These are phyloP conservation scores for Lagenorhynchus albirostris DNA, from an alignment of 2,113 vertebrate species.

Conservation along the genomic window DNA sequence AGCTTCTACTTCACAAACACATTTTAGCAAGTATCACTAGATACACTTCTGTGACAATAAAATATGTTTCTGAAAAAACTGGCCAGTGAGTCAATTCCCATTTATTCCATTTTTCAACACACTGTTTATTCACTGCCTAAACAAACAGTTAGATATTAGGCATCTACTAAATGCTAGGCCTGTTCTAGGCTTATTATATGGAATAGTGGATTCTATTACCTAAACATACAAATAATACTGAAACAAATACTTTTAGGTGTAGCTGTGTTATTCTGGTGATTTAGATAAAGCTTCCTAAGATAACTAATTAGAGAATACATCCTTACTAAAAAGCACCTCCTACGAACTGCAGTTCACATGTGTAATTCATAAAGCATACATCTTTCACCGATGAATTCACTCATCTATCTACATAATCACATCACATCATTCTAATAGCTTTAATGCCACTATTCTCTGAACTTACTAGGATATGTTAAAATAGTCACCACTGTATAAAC, in stretches of 20 bases:
- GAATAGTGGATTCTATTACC: background rate
- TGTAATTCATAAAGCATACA: background rate
- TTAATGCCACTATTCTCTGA: background rate
- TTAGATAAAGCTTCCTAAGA: background rate
- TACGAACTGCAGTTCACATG: background rate
- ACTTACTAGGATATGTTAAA: slow-evolving; percentile 5
- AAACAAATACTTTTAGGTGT: background rate
- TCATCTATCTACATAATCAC: background rate
- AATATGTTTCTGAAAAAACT: background rate
- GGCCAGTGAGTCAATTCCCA: background rate
- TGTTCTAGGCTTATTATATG: background rate
- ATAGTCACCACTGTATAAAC: background rate
- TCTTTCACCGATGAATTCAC: background rate
- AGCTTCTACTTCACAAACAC: background rate
- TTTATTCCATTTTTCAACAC: slow-evolving; percentile 15
- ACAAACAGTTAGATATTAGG: background rate
- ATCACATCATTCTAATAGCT: background rate
- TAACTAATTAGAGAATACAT: background rate
- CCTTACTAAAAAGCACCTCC: background rate
- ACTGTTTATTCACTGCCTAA: background rate
- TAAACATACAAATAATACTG: background rate
- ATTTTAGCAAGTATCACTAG: background rate
- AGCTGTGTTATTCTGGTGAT: background rate
- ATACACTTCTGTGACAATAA: background rate
- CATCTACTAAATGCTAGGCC: background rate